These are phyloP conservation scores for Micromussa lordhowensis DNA, from an alignment of 92 coral and sea anemone genomes.

Conservation along the genomic window DNA sequence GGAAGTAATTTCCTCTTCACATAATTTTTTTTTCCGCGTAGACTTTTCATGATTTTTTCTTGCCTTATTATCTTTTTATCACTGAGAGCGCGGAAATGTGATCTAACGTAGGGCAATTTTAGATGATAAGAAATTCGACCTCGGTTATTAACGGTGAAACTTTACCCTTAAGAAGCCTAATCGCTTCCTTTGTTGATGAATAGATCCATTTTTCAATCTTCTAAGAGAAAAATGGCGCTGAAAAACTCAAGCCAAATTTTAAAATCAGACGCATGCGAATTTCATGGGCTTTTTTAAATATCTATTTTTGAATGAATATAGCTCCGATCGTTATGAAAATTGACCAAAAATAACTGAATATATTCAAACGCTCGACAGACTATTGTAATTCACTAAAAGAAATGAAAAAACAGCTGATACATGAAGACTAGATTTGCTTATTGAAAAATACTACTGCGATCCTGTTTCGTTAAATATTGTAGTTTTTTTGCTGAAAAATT, in stretches of 20 bases:
- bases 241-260: background rate
- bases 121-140: background rate
- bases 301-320: background rate
- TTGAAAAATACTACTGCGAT: background rate
- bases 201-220: background rate
- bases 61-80: background rate
- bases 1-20: background rate
- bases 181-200: background rate
- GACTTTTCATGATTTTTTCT: background rate
- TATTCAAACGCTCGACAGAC: background rate
- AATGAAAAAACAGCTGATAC: slow-evolving; percentile 24
- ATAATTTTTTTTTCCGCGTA: background rate
- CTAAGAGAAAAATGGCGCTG: background rate
- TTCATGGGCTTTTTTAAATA: background rate
- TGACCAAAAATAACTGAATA: background rate
- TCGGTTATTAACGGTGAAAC: background rate
- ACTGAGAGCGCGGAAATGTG: background rate
- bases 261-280: background rate
- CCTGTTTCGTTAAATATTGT: background rate
- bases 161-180: background rate
- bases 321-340: background rate
- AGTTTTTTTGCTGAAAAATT: background rate
- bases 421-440: background rate
- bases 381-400: background rate
- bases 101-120: background rate